Percentiles rank a stretch among this genome's conserved stretches.
These are phyloP conservation scores for Parotia lawesii DNA, from an alignment of 2,113 vertebrate genomes.

Conservation along the genomic window DNA sequence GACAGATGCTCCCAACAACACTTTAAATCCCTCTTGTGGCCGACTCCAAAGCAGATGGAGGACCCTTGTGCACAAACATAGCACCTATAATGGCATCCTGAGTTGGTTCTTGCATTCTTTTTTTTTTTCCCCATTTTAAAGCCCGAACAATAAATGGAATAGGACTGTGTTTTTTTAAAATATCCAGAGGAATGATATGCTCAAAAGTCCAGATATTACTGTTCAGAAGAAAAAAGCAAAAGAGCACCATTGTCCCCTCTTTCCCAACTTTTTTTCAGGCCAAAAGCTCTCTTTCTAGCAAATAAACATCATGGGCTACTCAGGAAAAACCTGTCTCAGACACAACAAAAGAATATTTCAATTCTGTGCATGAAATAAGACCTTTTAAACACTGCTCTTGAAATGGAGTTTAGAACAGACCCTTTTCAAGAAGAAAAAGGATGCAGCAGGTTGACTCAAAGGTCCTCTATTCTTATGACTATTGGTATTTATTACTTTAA, in stretches of 20 bases:
- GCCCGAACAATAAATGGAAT: background rate
- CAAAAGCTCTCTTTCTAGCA: background rate
- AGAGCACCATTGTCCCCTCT: background rate
- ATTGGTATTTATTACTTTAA: background rate
- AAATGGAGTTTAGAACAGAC: background rate
- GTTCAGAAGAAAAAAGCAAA: background rate
- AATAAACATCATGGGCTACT: background rate
- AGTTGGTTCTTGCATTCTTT: background rate
- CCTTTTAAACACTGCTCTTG: background rate
- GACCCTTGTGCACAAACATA: background rate
- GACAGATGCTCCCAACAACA: background rate
- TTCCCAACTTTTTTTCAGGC: background rate
- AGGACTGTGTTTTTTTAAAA: background rate
- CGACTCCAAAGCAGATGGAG: background rate
- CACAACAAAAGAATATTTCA: background rate
- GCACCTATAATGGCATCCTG: fast-evolving
- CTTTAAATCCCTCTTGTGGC: background rate
- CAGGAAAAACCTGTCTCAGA: background rate
- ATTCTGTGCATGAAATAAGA: background rate
- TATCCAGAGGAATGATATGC: background rate
- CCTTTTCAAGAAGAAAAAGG: background rate
- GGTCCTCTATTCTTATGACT: background rate
- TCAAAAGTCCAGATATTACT: background rate
- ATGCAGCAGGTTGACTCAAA: background rate
- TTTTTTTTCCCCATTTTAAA: background rate